phyloP scores from a whole-genome alignment of 2,797 vertebrate species.

The Chelon labrosus region DNA sequence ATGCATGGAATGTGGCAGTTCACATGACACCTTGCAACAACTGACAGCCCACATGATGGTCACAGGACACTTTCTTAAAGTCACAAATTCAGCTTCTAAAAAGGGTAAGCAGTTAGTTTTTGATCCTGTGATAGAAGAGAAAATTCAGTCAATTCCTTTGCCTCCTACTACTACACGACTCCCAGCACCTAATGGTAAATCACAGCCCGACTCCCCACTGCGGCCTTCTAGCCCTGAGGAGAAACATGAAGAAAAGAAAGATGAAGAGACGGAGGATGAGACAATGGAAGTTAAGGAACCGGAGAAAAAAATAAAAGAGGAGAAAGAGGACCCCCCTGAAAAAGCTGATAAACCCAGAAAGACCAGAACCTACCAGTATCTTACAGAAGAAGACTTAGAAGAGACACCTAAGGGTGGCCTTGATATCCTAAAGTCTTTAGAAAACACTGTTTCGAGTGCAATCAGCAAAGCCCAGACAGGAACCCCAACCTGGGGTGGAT shows the following conservation, averaged over 20 bases:
- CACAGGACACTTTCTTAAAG: conserved; percentile 98
- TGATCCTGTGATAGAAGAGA: conserved; percentile 94
- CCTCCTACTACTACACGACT: conserved; percentile 94
- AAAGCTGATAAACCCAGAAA: conserved; percentile 76
- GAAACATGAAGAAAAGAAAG: conserved; percentile 79
- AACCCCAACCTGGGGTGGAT: conserved; percentile 97
- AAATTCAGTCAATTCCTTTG: conserved; percentile 97
- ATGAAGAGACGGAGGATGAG: conserved; percentile 82
- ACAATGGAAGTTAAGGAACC: conserved; percentile 75
- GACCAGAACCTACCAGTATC: conserved; percentile 90
- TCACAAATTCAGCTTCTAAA: conserved; percentile 98
- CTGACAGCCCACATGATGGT: conserved; percentile 99
- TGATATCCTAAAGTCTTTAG: conserved; percentile 96
- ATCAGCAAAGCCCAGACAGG: conserved; percentile 99
- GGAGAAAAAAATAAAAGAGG: conserved; percentile 94
- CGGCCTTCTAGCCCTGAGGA: conserved; percentile 85
- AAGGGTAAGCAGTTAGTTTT: conserved; percentile 97
- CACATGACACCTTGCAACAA: conserved; percentile 98
- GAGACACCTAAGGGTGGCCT: conserved; percentile 94
- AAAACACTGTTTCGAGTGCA: conserved; percentile 96
- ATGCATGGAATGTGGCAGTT: conserved; percentile 99
- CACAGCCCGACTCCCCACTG: conserved; percentile 89
- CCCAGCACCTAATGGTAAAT: conserved; percentile 88
- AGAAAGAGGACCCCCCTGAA: conserved; percentile 88
- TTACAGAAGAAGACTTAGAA: conserved; percentile 96